Evolutionary conservation across 2,888 invertebrate species (phyloP), one percentile per base, ranked within the genome.

Genomic region (Apeira syringaria): DNA sequence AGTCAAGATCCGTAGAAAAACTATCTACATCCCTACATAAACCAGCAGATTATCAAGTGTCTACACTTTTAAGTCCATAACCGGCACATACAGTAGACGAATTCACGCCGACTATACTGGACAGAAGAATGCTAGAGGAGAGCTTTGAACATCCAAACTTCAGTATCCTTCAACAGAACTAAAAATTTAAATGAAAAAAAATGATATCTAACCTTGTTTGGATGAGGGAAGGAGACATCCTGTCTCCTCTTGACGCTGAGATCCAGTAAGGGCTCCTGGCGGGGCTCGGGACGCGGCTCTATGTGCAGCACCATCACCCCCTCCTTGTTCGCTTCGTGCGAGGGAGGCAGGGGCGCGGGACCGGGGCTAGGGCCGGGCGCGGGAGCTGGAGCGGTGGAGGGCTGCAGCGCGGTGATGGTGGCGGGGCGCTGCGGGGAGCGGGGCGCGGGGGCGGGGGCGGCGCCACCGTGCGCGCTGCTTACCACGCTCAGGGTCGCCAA

Each of bases 401-500:
- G 94, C 55, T 93, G 91, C 17, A 93, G 92, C 27, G 92, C 82
- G n/a, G 92, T 92, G 63, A 95, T 92, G 46, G 92, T 90, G 59
- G 92, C 80, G 30, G 87, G 74, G 18, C 90, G 89, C 46, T 88
- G 81, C 8, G 83, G 83, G 1, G 65, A 74, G 38, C 54, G 53
- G 8, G 72, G 68, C 31, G 73, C n/a, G n/a, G n/a, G n/a, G n/a
- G n/a, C 34, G 88, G 51, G 79, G 61, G 33, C 85, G 78, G 54
- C 80, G 64, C 53, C 81, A 63, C 54, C 66, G 70, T 64, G 79
- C 17, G 85, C 84, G 5, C 91, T 82, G 65, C 86, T 91, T 22
- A 94, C 94, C 31, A 94, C 94, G 15, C 94, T 94, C 1, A 94
- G 78, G 0, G 94, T 94, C 0, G 94, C 94, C 31, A 94, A 80